Percentiles rank a stretch among this genome's conserved stretches.
phyloP scores from a whole-genome alignment of 2,888 invertebrate genomes.

The Xestia ashworthii region DNA sequence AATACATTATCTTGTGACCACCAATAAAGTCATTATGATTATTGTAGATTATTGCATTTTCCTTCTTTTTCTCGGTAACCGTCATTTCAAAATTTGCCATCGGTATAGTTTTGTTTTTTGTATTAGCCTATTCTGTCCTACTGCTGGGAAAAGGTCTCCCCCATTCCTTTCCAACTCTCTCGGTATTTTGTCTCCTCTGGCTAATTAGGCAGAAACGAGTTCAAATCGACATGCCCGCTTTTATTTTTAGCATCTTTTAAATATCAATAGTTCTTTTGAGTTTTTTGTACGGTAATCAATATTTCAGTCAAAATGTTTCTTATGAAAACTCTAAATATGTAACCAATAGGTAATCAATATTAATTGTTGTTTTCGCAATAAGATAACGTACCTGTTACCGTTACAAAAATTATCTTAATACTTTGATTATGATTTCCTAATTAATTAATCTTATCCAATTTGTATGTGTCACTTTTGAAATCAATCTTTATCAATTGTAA shows the following conservation, averaged over 20 bases:
- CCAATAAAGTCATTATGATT: not conserved
- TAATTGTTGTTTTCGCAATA: slow-evolving; percentile 13
- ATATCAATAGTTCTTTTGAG: slow-evolving; percentile 13
- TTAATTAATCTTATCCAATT: slow-evolving; percentile 20
- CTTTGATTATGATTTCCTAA: slow-evolving; percentile 16
- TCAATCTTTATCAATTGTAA: not conserved
- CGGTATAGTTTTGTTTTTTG: too few relatives aligned
- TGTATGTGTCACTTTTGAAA: not conserved
- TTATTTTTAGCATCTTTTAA: not conserved
- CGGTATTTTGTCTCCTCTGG: too few relatives aligned
- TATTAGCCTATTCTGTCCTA: too few relatives aligned
- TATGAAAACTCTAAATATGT: not conserved
- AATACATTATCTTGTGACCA: not conserved
- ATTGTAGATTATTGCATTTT: too few relatives aligned
- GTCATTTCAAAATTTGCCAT: not conserved
- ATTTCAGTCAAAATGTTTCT: not conserved
- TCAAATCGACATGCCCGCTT: too few relatives aligned
- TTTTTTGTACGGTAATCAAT: not conserved
- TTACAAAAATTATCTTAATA: slow-evolving; percentile 34
- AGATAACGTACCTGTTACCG: not conserved
- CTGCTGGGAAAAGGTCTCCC: too few relatives aligned
- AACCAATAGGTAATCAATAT: not conserved
- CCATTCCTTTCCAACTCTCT: too few relatives aligned
- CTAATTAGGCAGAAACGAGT: too few relatives aligned
- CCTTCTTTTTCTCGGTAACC: too few relatives aligned